These are phyloP conservation scores for Onychostoma macrolepis DNA, from an alignment of 2,113 vertebrate species.

Conservation along the genomic window DNA sequence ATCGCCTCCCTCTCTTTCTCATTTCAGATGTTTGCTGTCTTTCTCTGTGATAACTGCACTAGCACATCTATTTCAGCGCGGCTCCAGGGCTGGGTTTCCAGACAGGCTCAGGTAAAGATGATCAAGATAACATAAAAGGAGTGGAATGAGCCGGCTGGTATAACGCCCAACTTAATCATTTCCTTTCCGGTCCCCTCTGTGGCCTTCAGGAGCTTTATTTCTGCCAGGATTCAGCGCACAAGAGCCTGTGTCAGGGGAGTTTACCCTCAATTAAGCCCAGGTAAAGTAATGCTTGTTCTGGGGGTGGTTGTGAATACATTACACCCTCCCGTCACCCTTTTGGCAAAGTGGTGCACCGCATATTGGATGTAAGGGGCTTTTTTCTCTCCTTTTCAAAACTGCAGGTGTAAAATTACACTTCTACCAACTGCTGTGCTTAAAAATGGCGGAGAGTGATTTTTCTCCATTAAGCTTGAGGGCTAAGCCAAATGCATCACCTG, in stretches of 20 bases:
- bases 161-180: conserved; percentile 63
- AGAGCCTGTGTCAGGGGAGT: conserved; percentile 75
- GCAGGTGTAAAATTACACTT: conserved; percentile 46
- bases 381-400: conserved; percentile 17
- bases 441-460: conserved; percentile 28
- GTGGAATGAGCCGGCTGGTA: background rate
- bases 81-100: conserved; percentile 64
- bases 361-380: conserved; percentile 28
- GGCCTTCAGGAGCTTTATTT: conserved; percentile 61
- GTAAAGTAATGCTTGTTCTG: conserved; percentile 73
- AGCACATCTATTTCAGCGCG: conserved; percentile 71
- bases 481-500: conserved; percentile 10
- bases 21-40: conserved; percentile 52
- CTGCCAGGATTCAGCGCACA: conserved; percentile 70
- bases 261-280: conserved; percentile 82
- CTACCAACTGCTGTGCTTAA: conserved; percentile 32
- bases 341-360: conserved; percentile 28
- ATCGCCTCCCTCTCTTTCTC: conserved; percentile 40
- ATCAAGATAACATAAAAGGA: conserved; percentile 21
- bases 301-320: conserved; percentile 71
- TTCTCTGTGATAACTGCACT: conserved; percentile 69
- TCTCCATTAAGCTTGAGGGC: conserved; percentile 24
- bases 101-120: conserved; percentile 56
- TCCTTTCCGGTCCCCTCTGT: conserved; percentile 62
- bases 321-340: conserved; percentile 66